phyloP scores from a whole-genome alignment of 2,113 vertebrate species.

The Propithecus coquereli region DNA sequence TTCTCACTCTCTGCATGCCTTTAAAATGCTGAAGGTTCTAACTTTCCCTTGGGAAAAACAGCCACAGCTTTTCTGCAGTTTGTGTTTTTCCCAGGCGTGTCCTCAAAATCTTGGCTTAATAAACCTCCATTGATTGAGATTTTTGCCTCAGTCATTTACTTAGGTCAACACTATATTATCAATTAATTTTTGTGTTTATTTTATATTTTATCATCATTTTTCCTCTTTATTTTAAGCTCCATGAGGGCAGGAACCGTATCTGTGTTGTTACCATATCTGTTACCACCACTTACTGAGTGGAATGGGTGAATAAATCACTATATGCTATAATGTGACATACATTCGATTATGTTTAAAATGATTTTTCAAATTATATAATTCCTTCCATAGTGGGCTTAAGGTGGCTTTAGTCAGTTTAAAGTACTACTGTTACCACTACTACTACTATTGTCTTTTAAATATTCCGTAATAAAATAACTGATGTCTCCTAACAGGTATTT shows the following conservation, averaged over 20 bases:
- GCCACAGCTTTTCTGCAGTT: no score
- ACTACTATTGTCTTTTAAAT: neutral
- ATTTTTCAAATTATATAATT: neutral
- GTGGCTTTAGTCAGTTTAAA: neutral
- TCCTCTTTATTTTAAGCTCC: neutral
- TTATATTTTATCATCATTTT: neutral
- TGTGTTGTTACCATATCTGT: neutral
- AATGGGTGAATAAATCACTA: neutral
- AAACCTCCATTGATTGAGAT: no score
- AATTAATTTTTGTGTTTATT: neutral
- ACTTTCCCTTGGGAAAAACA: no score
- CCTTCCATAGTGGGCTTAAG: neutral
- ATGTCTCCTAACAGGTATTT: neutral
- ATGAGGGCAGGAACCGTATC: neutral
- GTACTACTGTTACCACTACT: neutral
- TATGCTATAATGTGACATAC: neutral
- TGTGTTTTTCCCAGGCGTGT: no score
- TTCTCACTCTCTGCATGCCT: no score
- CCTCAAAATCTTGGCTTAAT: no score
- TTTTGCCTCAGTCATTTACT: no score
- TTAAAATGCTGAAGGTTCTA: no score
- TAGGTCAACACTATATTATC: neutral
- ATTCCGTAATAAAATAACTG: neutral
- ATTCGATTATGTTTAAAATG: constrained; percentile 1
- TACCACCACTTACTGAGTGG: neutral